Evolutionary conservation across 2,797 vertebrate genomes (phyloP).

Genomic region (Glossophaga mutica): DNA sequence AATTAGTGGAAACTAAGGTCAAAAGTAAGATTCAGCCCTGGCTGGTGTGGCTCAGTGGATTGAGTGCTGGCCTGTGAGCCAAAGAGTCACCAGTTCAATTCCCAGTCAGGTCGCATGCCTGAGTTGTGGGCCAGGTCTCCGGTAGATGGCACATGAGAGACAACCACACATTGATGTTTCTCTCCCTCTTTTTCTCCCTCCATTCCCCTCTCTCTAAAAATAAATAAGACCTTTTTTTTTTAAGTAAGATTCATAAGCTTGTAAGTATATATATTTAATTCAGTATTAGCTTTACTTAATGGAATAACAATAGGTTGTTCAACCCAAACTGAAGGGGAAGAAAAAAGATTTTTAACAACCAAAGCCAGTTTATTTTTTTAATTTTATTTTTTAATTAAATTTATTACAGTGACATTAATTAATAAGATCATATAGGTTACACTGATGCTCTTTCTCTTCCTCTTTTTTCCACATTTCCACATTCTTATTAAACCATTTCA

Average conservation of each 20-base stretch:
- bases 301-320: not conserved
- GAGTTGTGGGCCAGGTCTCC: no score
- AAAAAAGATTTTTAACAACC: not conserved
- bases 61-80: no score
- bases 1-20: not conserved
- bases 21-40: not conserved
- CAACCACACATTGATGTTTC: no score
- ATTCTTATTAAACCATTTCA: conserved; percentile 11
- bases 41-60: no score
- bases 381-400: not conserved
- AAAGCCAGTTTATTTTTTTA: not conserved
- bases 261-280: not conserved
- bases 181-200: no score
- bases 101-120: no score
- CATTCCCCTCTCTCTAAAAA: no score
- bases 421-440: not conserved
- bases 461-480: not conserved
- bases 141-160: no score
- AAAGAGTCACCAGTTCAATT: no score
- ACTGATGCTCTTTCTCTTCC: not conserved
- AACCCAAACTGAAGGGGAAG: not conserved
- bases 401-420: not conserved
- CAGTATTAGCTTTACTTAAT: not conserved
- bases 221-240: no score
- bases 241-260: not conserved